These are phyloP conservation scores for Psittacula cyanocephala DNA, from an alignment of 2,113 vertebrate genomes.

Conservation along the genomic window DNA sequence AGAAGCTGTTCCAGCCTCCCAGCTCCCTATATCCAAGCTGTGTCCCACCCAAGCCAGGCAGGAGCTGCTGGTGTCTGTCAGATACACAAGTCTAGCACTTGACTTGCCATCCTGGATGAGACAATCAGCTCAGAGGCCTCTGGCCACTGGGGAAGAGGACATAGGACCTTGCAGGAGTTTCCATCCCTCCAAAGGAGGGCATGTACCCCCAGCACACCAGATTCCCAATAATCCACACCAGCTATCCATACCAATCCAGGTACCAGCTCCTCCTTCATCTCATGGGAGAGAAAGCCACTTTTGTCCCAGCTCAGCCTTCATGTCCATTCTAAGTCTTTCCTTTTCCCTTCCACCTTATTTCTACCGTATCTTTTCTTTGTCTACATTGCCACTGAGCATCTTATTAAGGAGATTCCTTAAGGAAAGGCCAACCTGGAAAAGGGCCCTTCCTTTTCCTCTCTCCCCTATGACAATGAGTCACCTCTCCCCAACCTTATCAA, in stretches of 20 bases:
- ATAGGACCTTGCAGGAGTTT: neutral
- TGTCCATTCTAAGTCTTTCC: neutral
- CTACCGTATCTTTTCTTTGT: neutral
- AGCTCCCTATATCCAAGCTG: neutral
- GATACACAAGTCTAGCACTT: neutral
- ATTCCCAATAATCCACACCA: neutral
- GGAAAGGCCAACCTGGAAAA: neutral
- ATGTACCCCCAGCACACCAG: neutral
- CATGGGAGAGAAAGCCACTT: neutral
- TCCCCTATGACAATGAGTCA: neutral
- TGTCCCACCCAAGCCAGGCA: neutral
- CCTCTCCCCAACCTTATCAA: rapidly evolving
- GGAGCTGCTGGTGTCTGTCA: neutral
- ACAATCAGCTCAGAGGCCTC: neutral
- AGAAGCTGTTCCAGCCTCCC: neutral
- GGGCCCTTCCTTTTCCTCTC: neutral
- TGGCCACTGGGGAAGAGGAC: neutral
- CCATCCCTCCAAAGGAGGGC: neutral
- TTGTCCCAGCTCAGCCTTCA: neutral
- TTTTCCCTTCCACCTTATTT: neutral
- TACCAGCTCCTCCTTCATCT: neutral
- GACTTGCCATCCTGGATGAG: neutral
- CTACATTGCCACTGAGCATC: rapidly evolving
- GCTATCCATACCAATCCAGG: neutral
- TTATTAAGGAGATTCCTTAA: neutral